Evolutionary conservation across 2,888 invertebrate species (phyloP), one percentile per base, ranked within the genome.

Genomic region (Parascotia fuliginaria): DNA sequence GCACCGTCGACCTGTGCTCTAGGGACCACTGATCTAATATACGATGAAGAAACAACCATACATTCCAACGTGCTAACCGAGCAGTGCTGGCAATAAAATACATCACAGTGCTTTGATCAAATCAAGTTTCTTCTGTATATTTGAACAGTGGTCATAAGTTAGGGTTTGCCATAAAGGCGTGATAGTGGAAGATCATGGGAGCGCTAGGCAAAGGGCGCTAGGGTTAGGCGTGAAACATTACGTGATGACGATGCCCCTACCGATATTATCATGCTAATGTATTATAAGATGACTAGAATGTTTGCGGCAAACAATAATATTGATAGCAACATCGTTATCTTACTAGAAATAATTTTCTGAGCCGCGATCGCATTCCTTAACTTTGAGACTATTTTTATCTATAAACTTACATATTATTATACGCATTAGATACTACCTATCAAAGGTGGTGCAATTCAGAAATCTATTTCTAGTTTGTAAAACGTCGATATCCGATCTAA

Each of bases 151-250:
- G 63, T 66, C 76, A 57, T 62, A 65, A 73, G 72, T 62, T 65
- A 76, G 77, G 83, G 61, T 76, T 79, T 77, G 85, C 89, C 89
- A 65, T 84, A 78, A 56, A 73, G 87, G 87, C 83, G 80, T 85
- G 85, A 81, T 79, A 83, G 81, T 87, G 85, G 87, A 88, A 89
- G 88, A 89, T 85, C 83, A 79, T 82, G 83, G 79, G 83, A 80
- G 86, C 85, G 85, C 88, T 77, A 85, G 83, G 81, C 81, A 77
- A 86, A 84, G 84, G 83, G 85, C 88, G 87, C 86, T 73, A 65
- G 77, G 81, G 73, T 73, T 63, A 83, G 71, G 80, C 77, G 73
- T 77, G 76, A 76, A 76, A 65, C 45, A 45, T 54, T 62, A 65
- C 58, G 58, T 60, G 57, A 65, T 59, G 52, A 45, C 70, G 65